Percentiles rank a stretch among this genome's conserved stretches.
These are phyloP conservation scores for Agriopis leucophaearia DNA, from an alignment of 2,888 invertebrate species.

Conservation along the genomic window DNA sequence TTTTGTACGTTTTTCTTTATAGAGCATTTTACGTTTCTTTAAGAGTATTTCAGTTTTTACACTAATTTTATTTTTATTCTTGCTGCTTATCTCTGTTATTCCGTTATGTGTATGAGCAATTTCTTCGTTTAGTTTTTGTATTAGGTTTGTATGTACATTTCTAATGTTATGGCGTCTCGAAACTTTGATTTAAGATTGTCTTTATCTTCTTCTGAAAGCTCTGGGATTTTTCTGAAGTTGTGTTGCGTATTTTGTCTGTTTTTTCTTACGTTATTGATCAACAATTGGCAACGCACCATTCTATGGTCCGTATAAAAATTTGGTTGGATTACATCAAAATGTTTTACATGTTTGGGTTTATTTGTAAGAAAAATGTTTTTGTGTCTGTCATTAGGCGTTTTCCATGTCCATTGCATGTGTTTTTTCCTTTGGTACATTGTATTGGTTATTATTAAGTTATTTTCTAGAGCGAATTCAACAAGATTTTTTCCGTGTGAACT, in stretches of 20 bases:
- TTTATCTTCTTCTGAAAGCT: constrained; percentile 1
- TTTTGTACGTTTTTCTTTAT: constrained; percentile 8
- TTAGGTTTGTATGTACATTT: background rate
- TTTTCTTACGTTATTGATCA: background rate
- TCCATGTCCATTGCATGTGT: constrained; percentile 11
- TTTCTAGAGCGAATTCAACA: constrained; percentile 5
- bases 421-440: background rate
- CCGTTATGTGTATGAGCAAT: background rate
- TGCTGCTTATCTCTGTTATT: background rate
- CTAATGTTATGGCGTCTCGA: background rate
- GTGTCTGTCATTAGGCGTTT: background rate
- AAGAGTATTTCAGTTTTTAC: background rate
- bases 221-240: background rate
- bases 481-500: background rate
- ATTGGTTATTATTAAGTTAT: constrained; percentile 5
- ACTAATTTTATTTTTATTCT: background rate
- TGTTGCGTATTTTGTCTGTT: background rate
- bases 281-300: constrained; percentile 5
- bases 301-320: constrained; percentile 14
- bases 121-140: background rate
- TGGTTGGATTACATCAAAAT: constrained; percentile 1
- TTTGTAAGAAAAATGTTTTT: background rate
- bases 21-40: background rate
- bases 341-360: background rate
- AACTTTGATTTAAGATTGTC: background rate